Conservation (phyloP, 1,140 invertebrate species). For the Pentalonia nigronervosa region DNA sequence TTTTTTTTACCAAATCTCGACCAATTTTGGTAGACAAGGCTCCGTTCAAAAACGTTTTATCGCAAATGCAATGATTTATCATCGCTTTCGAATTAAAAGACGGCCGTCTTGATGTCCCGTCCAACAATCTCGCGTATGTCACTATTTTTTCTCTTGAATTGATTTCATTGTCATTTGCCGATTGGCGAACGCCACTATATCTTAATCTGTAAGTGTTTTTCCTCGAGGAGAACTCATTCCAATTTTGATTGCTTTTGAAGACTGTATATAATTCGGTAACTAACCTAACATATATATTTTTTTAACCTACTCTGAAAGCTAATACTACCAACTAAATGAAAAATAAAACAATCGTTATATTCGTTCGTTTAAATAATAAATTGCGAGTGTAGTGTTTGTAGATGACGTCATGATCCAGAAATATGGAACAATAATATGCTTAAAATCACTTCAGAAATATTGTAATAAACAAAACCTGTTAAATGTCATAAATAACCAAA, state of each 20-base stretch:
- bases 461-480: background rate
- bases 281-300: background rate
- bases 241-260: constrained; percentile 4
- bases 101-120: background rate
- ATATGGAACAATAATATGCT: background rate
- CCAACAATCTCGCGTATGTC: background rate
- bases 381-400: background rate
- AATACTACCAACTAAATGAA: background rate
- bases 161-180: background rate
- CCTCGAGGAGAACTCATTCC: background rate
- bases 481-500: background rate
- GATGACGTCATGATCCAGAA: background rate
- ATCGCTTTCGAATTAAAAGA: constrained; percentile 7
- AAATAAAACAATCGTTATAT: background rate
- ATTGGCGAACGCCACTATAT: background rate
- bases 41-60: background rate
- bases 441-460: background rate
- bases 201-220: constrained; percentile 10
- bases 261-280: background rate
- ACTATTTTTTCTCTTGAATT: background rate
- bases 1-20: background rate
- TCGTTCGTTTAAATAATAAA: background rate
- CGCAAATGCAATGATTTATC: background rate
- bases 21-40: background rate
- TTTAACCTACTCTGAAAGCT: background rate